These are phyloP conservation scores for Madoqua kirkii DNA, from an alignment of 2,113 vertebrate genomes.

Conservation along the genomic window DNA sequence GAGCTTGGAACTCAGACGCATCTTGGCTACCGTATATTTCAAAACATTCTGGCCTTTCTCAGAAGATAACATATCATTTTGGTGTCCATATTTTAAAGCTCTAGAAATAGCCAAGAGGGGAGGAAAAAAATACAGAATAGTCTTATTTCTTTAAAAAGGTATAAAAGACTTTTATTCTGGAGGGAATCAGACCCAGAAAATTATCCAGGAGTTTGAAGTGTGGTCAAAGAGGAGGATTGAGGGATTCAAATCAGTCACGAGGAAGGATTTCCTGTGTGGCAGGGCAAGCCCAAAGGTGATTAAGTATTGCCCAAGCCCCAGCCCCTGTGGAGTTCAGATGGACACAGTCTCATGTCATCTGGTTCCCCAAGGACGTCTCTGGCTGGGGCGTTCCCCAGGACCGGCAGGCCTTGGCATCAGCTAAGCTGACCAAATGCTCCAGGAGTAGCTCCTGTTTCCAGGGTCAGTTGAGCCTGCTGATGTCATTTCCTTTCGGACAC, in stretches of 20 bases:
- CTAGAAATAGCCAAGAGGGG: neutral
- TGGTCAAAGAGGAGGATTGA: neutral
- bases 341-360: neutral
- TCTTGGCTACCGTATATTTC: neutral
- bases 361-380: neutral
- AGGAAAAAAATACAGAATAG: neutral
- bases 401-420: no score
- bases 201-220: neutral
- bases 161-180: neutral
- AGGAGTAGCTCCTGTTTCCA: neutral
- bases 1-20: neutral
- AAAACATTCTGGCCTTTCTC: neutral
- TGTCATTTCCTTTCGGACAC: neutral
- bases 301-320: fast-evolving
- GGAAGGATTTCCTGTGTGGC: fast-evolving
- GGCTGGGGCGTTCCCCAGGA: fast-evolving
- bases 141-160: neutral
- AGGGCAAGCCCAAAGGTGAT: neutral
- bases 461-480: neutral
- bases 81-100: neutral
- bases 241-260: neutral
- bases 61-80: neutral
- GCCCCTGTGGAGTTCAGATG: fast-evolving
- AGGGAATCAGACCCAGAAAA: neutral
- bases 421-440: neutral